Percentiles rank a stretch among this genome's conserved stretches.
Evolutionary conservation across 1,140 invertebrate genomes (phyloP).

Genomic region (Phocides pigmalion): DNA sequence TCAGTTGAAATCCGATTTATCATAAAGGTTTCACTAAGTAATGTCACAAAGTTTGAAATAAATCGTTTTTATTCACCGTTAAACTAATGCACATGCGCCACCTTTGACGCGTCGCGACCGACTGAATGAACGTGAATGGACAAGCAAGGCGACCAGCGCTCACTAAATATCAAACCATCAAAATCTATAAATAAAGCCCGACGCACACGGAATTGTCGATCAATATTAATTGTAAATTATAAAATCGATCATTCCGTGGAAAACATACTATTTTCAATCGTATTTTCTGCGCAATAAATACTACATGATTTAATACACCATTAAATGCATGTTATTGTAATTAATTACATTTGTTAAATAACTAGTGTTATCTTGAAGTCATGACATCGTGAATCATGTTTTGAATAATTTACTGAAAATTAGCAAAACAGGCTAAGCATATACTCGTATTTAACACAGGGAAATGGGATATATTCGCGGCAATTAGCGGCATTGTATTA

Average conservation of each 20-base stretch:
- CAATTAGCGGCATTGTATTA: no score
- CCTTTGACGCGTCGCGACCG: not conserved
- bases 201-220: not conserved
- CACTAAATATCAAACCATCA: not conserved
- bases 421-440: no score
- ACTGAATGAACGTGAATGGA: constrained; percentile 6
- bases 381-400: no score
- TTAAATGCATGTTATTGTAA: no score
- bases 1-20: not conserved
- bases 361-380: no score
- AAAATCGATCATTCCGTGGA: not conserved
- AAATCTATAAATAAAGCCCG: not conserved
- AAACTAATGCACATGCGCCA: not conserved
- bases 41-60: constrained; percentile 6
- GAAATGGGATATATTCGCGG: no score
- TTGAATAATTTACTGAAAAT: no score
- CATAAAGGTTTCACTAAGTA: not conserved
- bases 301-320: no score
- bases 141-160: not conserved
- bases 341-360: no score
- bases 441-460: no score
- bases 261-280: not conserved
- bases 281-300: no score
- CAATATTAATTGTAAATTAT: not conserved
- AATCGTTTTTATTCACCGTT: constrained; percentile 3